Evolutionary conservation across 1,140 invertebrate genomes (phyloP).

Genomic region (Riptortus pedestris): DNA sequence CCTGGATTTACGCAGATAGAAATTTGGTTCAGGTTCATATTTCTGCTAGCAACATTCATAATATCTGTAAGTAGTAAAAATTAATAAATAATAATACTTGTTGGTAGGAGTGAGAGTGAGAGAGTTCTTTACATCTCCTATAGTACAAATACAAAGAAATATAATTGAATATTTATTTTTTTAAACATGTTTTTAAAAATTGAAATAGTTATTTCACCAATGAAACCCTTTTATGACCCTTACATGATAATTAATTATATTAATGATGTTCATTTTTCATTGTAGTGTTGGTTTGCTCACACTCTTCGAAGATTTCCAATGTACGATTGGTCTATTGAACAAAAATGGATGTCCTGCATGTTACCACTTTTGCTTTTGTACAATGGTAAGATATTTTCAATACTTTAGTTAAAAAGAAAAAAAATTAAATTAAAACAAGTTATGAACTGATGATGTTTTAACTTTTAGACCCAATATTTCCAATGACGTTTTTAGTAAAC

Average conservation of each 20-base stretch:
- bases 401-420: neutral
- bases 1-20: slow-evolving; percentile 91
- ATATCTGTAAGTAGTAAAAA: slow-evolving; percentile 71
- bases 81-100: too few species aligned
- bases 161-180: too few species aligned
- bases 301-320: slow-evolving; percentile 76
- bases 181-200: too few species aligned
- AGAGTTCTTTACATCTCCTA: too few species aligned
- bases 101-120: too few species aligned
- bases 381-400: slow-evolving; percentile 58
- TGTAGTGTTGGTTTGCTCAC: slow-evolving; percentile 83
- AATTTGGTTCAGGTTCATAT: slow-evolving; percentile 92
- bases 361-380: slow-evolving; percentile 82
- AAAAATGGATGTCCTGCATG: slow-evolving; percentile 87
- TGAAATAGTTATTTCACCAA: too few species aligned
- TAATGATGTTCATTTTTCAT: neutral
- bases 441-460: too few species aligned
- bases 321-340: slow-evolving; percentile 93
- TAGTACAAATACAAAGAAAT: too few species aligned
- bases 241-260: too few species aligned
- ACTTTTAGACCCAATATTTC: slow-evolving; percentile 85
- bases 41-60: slow-evolving; percentile 74
- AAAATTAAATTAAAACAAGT: too few species aligned
- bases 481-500: slow-evolving; percentile 76
- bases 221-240: too few species aligned